Conservation (phyloP, 1,140 invertebrate species). For the Magallana ariakensis region DNA sequence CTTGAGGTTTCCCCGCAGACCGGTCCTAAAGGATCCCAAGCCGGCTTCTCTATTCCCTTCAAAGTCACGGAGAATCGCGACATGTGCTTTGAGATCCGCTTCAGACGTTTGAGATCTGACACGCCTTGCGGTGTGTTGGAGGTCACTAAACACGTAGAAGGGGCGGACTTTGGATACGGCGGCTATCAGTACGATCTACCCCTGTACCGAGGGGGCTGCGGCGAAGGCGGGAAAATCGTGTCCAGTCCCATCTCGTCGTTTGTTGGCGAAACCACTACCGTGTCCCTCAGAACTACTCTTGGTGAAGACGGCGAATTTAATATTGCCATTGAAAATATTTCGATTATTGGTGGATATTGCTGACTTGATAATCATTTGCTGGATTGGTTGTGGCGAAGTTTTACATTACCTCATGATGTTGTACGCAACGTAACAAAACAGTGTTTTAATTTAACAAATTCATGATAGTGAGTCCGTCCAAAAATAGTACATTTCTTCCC, state of each 20-base stretch:
- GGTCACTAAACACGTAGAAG: neutral
- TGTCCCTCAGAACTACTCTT: neutral
- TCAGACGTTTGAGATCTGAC: neutral
- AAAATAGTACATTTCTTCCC: too few species aligned
- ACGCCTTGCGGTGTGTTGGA: neutral
- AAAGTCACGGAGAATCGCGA: slow-evolving; percentile 9
- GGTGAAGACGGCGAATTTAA: neutral
- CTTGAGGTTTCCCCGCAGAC: neutral
- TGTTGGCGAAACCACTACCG: neutral
- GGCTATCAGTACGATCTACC: neutral
- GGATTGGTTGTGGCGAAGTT: too few species aligned
- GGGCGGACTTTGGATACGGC: neutral
- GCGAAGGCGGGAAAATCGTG: neutral
- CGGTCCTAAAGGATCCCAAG: neutral
- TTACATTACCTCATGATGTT: too few species aligned
- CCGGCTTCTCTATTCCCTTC: neutral
- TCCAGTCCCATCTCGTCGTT: neutral
- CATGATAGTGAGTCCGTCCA: too few species aligned
- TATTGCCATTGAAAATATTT: neutral
- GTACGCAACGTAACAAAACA: too few species aligned
- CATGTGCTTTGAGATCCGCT: neutral
- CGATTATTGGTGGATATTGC: neutral
- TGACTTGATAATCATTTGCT: neutral
- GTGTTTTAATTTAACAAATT: too few species aligned
- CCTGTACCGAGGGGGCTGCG: neutral